Base-by-base conservation (phyloP, 2,797 vertebrate species). In the Pempheris klunzingeri region DNA sequence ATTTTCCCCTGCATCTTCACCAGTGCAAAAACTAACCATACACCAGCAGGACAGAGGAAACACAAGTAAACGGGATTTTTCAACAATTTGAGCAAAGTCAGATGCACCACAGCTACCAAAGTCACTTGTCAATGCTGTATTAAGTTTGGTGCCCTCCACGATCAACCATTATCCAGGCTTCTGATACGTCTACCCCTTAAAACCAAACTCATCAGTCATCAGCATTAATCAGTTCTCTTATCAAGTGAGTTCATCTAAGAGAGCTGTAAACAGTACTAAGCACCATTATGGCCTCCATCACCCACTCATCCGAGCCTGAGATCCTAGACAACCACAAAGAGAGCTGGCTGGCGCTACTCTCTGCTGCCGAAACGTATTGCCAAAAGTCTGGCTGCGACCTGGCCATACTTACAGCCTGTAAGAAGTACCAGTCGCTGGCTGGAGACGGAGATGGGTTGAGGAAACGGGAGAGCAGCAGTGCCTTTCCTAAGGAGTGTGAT, bases 291-390 rank as follows among this genome's bases (percentile, higher is more conserved):
- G 95, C 95, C 82, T 91, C 95, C 77, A 83, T 93, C 74, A 90
- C 77, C 53, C 91, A 92, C 68, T 89, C 87, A n/a, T 87, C 90
- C 0, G 88, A 93, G 54, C 91, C 92, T 0, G 95, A 96, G 69
- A 93, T 98, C 93, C 95, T 95, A 41, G 96, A 97, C 91, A 97
- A 97, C 93, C 96, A 97, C 71, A 95, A 92, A 77, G 97, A 97
- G 67, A 96, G 96, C 90, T 98, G 97, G 97, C 92, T 95, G 85
- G 95, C 92, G 0, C 92, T 98, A 5, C 92, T 97, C 18, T 92
- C 95, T 18, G 96, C 96, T 0, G 96, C 96, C 0, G 96, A 98
- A 62, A 84, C 90, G 0, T 98, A 98, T 81, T 95, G 95, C 83
- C 95, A 97, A 78, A 96, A 94, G 78, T 96, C 97, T 0, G 97